phyloP scores from a whole-genome alignment of 2,888 invertebrate genomes.

The Linyphia triangularis region DNA sequence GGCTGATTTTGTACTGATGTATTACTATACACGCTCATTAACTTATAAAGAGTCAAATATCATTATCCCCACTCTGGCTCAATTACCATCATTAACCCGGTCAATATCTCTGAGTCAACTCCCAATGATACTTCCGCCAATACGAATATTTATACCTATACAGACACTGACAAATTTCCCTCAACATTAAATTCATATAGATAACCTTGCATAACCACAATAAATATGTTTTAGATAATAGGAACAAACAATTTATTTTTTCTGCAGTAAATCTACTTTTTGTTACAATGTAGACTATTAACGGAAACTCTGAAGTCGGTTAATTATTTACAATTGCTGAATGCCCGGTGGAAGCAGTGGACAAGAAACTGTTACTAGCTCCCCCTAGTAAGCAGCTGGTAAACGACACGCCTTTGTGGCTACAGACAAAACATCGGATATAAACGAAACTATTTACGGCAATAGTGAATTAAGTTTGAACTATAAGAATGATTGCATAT shows the following conservation, averaged over 20 bases:
- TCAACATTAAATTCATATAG: neutral
- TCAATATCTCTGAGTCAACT: neutral
- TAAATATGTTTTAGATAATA: neutral
- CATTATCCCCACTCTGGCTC: neutral
- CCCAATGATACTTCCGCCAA: neutral
- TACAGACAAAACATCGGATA: constrained; percentile 55
- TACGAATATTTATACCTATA: too few relatives aligned
- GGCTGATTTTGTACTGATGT: too few relatives aligned
- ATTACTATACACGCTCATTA: too few relatives aligned
- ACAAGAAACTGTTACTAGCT: constrained; percentile 65
- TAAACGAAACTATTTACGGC: constrained; percentile 27
- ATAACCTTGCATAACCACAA: neutral
- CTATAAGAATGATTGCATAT: constrained; percentile 49
- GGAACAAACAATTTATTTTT: neutral
- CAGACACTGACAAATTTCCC: neutral
- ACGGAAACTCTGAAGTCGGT: constrained; percentile 38
- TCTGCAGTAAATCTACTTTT: constrained; percentile 15
- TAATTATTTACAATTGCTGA: constrained; percentile 72
- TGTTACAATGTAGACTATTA: constrained; percentile 7
- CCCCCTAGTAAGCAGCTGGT: constrained; percentile 70
- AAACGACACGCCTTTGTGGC: constrained; percentile 60
- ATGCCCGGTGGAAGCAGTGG: constrained; percentile 50
- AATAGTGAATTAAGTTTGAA: constrained; percentile 41
- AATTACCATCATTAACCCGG: neutral
- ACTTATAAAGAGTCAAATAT: neutral